These are phyloP conservation scores for Ascidia mentula DNA, from an alignment of 23 tunicate genomes.

Conservation along the genomic window DNA sequence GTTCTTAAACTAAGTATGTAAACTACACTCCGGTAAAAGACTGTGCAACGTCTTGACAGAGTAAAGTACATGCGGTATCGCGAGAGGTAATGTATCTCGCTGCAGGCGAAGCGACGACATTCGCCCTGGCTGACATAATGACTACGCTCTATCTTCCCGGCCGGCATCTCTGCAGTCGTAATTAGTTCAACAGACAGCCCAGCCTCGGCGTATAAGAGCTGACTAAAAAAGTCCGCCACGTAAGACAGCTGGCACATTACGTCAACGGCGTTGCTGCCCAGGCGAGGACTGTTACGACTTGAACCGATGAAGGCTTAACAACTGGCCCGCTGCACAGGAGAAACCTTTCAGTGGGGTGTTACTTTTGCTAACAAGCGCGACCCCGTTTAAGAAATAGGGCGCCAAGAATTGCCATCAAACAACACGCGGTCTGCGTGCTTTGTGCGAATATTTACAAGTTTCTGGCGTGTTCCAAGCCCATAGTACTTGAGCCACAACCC, in stretches of 20 bases:
- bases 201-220: not conserved
- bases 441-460: not conserved
- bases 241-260: not conserved
- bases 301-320: not conserved
- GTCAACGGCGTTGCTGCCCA: not conserved
- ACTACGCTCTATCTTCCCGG: not conserved
- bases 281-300: not conserved
- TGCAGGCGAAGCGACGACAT: not conserved
- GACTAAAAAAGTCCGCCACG: not conserved
- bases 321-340: too few relatives aligned
- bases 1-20: too few relatives aligned
- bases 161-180: not conserved
- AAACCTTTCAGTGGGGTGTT: not conserved
- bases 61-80: not conserved
- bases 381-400: not conserved
- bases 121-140: not conserved
- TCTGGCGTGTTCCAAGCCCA: not conserved
- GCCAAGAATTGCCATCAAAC: not conserved
- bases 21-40: too few relatives aligned
- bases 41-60: too few relatives aligned
- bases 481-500: not conserved
- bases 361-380: not conserved
- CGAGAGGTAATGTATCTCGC: not conserved
- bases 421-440: not conserved
- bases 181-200: not conserved